These are phyloP conservation scores for Sebastes steindachneri DNA, from an alignment of 2,797 vertebrate genomes.

Conservation along the genomic window DNA sequence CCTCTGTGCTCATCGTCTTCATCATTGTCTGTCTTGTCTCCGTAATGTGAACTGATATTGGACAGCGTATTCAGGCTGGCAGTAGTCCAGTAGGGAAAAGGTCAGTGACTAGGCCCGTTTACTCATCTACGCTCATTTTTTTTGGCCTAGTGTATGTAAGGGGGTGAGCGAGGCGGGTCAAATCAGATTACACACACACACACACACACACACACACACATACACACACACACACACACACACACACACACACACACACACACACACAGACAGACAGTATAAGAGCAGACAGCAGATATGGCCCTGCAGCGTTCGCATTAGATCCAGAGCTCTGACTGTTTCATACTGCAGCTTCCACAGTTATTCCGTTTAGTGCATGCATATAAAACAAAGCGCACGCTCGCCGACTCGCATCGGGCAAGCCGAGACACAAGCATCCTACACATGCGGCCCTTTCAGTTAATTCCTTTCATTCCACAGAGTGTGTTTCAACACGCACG, in stretches of 20 bases:
- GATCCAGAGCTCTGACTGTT: constrained; percentile 28
- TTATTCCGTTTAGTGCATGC: constrained; percentile 1
- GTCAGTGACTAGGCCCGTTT: constrained; percentile 18
- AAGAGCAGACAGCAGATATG: constrained; percentile 45
- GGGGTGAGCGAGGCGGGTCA: constrained; percentile 18
- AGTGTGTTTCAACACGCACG: constrained; percentile 76
- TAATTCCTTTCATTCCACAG: constrained; percentile 84
- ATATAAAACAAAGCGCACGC: constrained; percentile 20
- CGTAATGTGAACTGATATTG: constrained; percentile 38
- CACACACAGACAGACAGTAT: background rate
- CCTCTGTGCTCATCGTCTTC: constrained; percentile 8
- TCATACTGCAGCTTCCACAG: constrained; percentile 21
- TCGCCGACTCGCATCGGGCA: constrained; percentile 36
- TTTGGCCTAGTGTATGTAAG: background rate
- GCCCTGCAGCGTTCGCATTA: constrained; percentile 44
- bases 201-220: background rate
- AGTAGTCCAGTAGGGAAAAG: constrained; percentile 30
- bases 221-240: background rate
- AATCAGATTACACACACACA: constrained; percentile 39
- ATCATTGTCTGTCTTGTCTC: constrained; percentile 26
- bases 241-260: background rate
- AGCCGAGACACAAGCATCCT: constrained; percentile 70
- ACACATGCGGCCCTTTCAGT: constrained; percentile 47
- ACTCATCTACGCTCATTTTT: background rate
- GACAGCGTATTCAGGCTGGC: constrained; percentile 9